Base-by-base conservation (phyloP, 2,797 vertebrate genomes). In the Sphenopsis melanotis region DNA sequence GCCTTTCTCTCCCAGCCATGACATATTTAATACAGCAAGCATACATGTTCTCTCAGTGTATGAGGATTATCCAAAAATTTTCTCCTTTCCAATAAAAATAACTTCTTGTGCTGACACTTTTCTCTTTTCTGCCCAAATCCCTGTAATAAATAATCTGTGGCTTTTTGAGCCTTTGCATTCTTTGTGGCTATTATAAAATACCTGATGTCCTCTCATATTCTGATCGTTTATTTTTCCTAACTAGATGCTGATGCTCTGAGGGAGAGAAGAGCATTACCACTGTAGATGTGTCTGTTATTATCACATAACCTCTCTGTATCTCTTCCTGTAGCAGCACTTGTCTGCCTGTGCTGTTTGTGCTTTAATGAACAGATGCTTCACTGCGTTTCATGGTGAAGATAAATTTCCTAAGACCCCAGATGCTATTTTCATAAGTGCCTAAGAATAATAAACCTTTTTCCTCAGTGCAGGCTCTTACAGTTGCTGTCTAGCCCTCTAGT, bases 311-410 rank as follows among this genome's bases (percentile, higher is more conserved):
- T 94, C 69, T 83, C 60, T 6, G 3, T 49, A 14, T 72, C 61
- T 94, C 55, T 19, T 76, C 65, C 63, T 59, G 79, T 85, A 88
- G 89, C 94, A 90, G 83, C 65, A 42, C 57, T 95, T 88, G 69
- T 69, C 55, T 95, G 92, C 36, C 59, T 63, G 16, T 70, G 49
- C 82, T 72, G 69, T 77, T 91, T 65, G 44, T 86, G 66, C 72
- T 92, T 76, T 93, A 90, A 95, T 70, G 78, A 93, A 90, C 70
- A 94, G 91, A 79, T 94, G 68, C 65, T 93, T 92, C 69, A 22
- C 81, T 65, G 70, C 1, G 0, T 90, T 95, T 86, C 69, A 9
- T 52, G 36, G n/a, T 20, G 10, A 57, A 37, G 87, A 61, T 86
- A 56, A 77, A 89, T 94, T 95, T 94, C 63, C 76, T 82, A 80